Base-by-base conservation (phyloP, 2,797 vertebrate species). In the Danio tinwini region DNA sequence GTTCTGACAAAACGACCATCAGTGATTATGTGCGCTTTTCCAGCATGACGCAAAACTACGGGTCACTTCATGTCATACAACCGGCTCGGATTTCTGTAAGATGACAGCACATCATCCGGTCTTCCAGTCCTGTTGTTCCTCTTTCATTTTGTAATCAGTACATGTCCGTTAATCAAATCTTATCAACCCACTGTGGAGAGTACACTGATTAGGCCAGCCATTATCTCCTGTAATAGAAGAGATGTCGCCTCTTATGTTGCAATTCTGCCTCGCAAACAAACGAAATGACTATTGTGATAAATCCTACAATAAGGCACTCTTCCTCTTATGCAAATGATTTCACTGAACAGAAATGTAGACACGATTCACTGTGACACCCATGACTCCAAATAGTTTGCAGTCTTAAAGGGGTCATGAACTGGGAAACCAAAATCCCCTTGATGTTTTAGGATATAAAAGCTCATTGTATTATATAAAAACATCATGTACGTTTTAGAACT, bases 101-200 rank as follows among this genome's bases (percentile, higher is more conserved):
- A 72, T 55, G 37, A 62, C 7, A 9, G 39, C 64, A 19, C 76
- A 62, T 74, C 55, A 78, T 52, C 62, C 17, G 8, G 47, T 65
- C 37, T 64, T 80, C 45, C 69, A 47, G 56, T 52, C 39, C 21
- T 50, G 69, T 74, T 77, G 78, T 80, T 83, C 49, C 78, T 50
- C 45, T 59, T 77, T 56, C 49, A 55, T 84, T 85, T 44, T 73
- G 86, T 84, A 88, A 88, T 89, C 85, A 85, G 76, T 67, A 62
- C 81, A 80, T 68, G 82, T 80, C 83, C 87, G 42, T 86, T 88
- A 89, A 91, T 91, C 86, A 90, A 73, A 84, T 85, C 74, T 82
- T 88, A 91, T 90, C 85, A 90, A 72, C 83, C 83, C 84, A 85
- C 85, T 81, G 61, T 81, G 85, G 81, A 59, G 86, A 79, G 75